A percentile compares a stretch with the other conserved stretches of the same genome.
Evolutionary conservation across 2,797 vertebrate genomes (phyloP).

Genomic region (Oreochromis grahami): DNA sequence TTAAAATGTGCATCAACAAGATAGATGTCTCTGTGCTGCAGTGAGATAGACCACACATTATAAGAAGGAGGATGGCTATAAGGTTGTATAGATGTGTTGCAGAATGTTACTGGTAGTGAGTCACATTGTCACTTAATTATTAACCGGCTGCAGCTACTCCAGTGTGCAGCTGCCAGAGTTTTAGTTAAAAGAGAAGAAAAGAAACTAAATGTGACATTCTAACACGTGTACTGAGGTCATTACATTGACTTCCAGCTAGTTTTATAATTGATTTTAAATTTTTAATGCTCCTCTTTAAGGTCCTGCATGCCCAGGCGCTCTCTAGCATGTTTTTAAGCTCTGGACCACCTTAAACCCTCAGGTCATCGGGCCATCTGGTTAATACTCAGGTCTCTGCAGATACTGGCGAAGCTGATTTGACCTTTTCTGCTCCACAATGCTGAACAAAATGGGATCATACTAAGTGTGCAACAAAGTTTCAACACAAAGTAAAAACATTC

Average conservation of each 20-base stretch:
- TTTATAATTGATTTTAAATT: not conserved
- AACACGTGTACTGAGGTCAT: not conserved
- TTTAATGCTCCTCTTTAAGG: not conserved
- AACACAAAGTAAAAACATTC: not conserved
- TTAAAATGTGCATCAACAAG: not conserved
- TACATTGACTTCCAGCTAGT: not conserved
- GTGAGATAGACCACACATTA: not conserved
- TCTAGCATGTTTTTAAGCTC: not conserved
- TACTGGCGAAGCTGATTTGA: not conserved
- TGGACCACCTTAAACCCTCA: not conserved
- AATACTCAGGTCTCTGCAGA: not conserved
- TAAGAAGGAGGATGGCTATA: not conserved
- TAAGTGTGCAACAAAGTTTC: not conserved
- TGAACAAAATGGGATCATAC: not conserved
- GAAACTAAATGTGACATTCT: not conserved
- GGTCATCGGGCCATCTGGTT: not conserved
- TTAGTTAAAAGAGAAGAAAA: not conserved
- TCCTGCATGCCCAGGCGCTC: fast-evolving
- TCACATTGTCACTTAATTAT: not conserved
- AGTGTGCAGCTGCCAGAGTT: not conserved
- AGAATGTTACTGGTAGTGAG: not conserved
- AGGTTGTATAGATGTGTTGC: not conserved
- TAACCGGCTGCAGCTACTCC: not conserved
- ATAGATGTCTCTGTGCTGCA: not conserved
- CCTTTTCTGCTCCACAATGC: not conserved